A percentile compares a stretch with the other conserved stretches of the same genome.
Evolutionary conservation across 2,797 vertebrate genomes (phyloP).

Genomic region (Acridotheres tristis): DNA sequence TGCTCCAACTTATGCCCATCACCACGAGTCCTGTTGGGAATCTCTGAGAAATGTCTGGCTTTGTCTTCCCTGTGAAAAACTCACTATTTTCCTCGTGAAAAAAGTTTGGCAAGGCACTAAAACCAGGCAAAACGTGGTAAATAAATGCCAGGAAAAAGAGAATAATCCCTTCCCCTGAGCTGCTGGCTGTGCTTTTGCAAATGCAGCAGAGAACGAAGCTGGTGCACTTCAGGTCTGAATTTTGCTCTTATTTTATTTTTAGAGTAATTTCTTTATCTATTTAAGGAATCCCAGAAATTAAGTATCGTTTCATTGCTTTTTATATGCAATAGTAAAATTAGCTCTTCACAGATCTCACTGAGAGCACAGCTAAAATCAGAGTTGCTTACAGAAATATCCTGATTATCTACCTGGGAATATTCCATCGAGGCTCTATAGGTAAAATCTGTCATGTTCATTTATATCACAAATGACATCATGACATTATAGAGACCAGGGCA

Average conservation of each 20-base stretch:
- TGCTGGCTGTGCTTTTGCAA: not conserved
- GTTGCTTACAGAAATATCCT: not conserved
- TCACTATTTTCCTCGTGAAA: not conserved
- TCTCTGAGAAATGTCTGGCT: not conserved
- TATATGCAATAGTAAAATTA: not conserved
- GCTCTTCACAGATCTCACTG: not conserved
- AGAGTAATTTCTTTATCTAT: constrained; percentile 31
- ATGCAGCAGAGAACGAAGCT: not conserved
- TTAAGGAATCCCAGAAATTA: constrained; percentile 50
- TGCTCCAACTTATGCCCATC: not conserved
- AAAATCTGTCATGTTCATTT: not conserved
- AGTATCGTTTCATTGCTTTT: not conserved
- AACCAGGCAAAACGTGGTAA: not conserved
- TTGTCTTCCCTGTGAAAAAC: fast-evolving
- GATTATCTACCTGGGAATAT: constrained; percentile 4
- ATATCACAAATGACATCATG: not conserved
- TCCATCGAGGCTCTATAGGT: not conserved
- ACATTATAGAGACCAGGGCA: not conserved
- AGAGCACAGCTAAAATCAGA: not conserved
- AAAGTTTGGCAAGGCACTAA: no score
- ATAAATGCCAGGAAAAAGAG: not conserved
- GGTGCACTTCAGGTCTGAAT: not conserved
- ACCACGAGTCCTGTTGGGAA: not conserved
- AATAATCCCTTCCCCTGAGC: not conserved
- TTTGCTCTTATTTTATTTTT: constrained; percentile 40